These are phyloP conservation scores for Oscheius onirici DNA, from an alignment of 2,888 invertebrate species.

Conservation along the genomic window DNA sequence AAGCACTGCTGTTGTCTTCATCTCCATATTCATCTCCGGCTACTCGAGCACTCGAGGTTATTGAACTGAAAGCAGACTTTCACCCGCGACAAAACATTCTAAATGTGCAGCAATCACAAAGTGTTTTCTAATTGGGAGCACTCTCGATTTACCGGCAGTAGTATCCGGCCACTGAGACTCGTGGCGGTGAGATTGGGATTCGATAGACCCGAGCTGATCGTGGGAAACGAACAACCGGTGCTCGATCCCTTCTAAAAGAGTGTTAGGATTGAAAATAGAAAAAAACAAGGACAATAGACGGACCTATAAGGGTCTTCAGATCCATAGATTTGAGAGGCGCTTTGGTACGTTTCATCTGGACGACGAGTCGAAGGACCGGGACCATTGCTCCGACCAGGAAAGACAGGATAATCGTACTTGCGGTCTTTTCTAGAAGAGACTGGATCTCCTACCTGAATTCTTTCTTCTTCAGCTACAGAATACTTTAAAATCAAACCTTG, in stretches of 20 bases:
- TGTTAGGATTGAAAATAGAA: not conserved
- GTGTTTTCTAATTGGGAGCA: not conserved
- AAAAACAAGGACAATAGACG: not conserved
- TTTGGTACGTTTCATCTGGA: slow-evolving; percentile 56
- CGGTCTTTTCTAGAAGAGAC: slow-evolving; percentile 37
- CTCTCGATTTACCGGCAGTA: slow-evolving; percentile 5
- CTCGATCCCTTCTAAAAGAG: not conserved
- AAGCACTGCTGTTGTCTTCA: slow-evolving; percentile 57
- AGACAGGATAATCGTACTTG: slow-evolving; percentile 63
- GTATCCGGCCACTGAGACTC: slow-evolving; percentile 13
- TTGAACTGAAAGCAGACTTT: slow-evolving; percentile 58
- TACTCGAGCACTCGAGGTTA: slow-evolving; percentile 56
- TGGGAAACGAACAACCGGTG: slow-evolving; percentile 4
- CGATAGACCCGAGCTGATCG: not conserved
- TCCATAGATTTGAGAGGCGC: slow-evolving; percentile 68
- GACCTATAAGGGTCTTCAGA: slow-evolving; percentile 68
- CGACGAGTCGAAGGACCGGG: slow-evolving; percentile 13
- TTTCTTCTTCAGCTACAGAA: not conserved
- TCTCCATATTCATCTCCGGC: slow-evolving; percentile 35
- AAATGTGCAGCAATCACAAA: not conserved
- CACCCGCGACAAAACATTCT: not conserved
- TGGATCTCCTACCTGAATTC: slow-evolving; percentile 42
- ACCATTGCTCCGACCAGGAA: slow-evolving; percentile 41
- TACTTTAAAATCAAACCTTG: slow-evolving; percentile 44
- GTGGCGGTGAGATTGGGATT: not conserved